Percentiles rank a stretch among this genome's conserved stretches.
These are phyloP conservation scores for Gyrodactylus bullatarudis DNA, from an alignment of 1,140 invertebrate genomes.

Conservation along the genomic window DNA sequence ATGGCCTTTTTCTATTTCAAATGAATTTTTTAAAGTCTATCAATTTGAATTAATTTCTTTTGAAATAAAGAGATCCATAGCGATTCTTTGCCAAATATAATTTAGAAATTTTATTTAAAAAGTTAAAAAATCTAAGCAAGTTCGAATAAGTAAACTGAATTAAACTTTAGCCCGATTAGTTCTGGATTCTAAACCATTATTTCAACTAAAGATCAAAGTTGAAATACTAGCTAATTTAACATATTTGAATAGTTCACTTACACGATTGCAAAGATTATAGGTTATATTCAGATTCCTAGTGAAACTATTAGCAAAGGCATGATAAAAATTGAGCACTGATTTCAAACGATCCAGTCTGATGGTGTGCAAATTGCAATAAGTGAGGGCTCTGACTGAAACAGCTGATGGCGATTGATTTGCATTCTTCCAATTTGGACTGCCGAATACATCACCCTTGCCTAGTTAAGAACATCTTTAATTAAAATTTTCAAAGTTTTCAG, in stretches of 20 bases:
- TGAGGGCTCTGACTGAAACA: conserved; percentile 82
- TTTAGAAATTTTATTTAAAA: too few relatives aligned
- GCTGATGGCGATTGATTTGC: conserved; percentile 73
- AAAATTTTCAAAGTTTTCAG: too few relatives aligned
- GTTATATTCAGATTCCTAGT: conserved; percentile 81
- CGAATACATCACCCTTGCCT: conserved; percentile 94
- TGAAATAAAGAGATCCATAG: too few relatives aligned
- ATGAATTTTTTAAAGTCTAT: too few relatives aligned
- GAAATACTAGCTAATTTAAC: background rate
- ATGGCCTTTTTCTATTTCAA: too few relatives aligned
- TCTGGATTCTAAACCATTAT: background rate
- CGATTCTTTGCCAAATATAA: too few relatives aligned
- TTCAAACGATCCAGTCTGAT: conserved; percentile 56
- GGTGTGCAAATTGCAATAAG: conserved; percentile 94
- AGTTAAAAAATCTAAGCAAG: background rate
- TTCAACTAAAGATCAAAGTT: background rate
- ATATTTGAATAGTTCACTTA: conserved; percentile 23
- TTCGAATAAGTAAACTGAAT: background rate
- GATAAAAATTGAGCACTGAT: conserved; percentile 94
- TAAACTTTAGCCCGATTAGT: background rate
- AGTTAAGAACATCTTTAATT: conserved; percentile 7
- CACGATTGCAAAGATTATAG: conserved; percentile 77
- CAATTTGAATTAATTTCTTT: background rate
- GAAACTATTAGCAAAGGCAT: conserved; percentile 95
- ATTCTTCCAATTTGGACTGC: conserved; percentile 96